Conservation (phyloP, 2,888 invertebrate genomes). For the Vesta saturnalis region DNA sequence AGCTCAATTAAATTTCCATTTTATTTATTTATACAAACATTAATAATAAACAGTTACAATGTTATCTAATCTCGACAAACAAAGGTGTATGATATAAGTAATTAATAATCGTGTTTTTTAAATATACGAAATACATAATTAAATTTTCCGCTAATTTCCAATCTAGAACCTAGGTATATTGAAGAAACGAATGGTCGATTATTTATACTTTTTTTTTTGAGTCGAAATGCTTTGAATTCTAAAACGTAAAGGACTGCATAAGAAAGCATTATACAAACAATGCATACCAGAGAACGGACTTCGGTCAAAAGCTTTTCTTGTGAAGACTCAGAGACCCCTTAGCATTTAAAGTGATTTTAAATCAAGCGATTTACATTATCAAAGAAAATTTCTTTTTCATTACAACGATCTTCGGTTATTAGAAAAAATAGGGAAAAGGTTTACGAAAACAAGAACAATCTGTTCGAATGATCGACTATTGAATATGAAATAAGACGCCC, state of each 20-base stretch:
- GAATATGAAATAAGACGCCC: conserved; percentile 35
- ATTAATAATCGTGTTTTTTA: conserved; percentile 1
- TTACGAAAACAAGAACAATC: conserved; percentile 37
- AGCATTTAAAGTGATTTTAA: conserved; percentile 59
- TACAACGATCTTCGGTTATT: conserved; percentile 14
- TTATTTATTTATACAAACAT: conserved; percentile 7
- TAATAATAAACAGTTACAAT: conserved; percentile 16
- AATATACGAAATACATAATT: background rate
- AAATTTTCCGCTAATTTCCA: conserved; percentile 2
- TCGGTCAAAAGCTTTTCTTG: conserved; percentile 44
- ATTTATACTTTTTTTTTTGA: background rate
- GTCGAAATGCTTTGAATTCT: conserved; percentile 35
- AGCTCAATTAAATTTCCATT: conserved; percentile 9
- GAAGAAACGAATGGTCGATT: background rate
- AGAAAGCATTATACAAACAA: conserved; percentile 60
- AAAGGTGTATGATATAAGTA: conserved; percentile 16
- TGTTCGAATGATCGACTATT: conserved; percentile 37
- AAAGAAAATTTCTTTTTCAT: conserved; percentile 40
- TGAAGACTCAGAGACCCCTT: conserved; percentile 50
- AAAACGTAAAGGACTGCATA: conserved; percentile 53
- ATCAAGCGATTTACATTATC: conserved; percentile 56
- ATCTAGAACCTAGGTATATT: background rate
- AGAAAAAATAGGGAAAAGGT: conserved; percentile 1
- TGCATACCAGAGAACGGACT: conserved; percentile 52
- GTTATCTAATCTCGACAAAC: conserved; percentile 17